Evolutionary conservation across 2,113 vertebrate species (phyloP).

Genomic region (Ursus arctos): DNA sequence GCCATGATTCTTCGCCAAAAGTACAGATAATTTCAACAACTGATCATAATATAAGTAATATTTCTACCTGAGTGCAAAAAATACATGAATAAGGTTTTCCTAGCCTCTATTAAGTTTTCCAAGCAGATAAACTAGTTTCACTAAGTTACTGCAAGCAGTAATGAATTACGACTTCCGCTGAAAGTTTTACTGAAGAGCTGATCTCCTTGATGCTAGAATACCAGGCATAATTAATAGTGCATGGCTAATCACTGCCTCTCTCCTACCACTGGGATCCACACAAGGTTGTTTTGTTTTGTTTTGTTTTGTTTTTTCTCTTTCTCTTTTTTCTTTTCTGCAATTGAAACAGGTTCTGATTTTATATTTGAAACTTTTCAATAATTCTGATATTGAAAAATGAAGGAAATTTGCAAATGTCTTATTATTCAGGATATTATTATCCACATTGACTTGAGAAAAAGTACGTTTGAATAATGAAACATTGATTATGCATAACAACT

Average conservation of each 20-base stretch:
- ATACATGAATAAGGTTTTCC: neutral
- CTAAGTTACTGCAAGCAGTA: neutral
- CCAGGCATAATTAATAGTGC: neutral
- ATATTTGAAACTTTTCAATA: neutral
- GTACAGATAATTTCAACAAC: neutral
- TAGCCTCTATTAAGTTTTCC: neutral
- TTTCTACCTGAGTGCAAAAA: neutral
- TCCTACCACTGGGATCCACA: neutral
- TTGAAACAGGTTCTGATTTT: neutral
- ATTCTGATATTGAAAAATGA: neutral
- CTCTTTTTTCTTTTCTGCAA: neutral
- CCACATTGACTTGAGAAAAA: neutral
- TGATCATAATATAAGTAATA: neutral
- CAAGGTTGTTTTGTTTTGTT: no score
- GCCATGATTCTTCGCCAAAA: neutral
- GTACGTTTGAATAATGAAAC: neutral
- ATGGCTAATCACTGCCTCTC: neutral
- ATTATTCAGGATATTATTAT: neutral
- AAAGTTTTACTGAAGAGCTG: neutral
- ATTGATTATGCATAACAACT: neutral
- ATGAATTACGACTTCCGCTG: neutral
- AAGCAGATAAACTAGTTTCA: neutral
- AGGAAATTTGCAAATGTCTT: slow-evolving; percentile 25
- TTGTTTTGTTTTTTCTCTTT: neutral
- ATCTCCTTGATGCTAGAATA: neutral